phyloP scores from a whole-genome alignment of 2,797 vertebrate species.

The Poeciliopsis gracilis region DNA sequence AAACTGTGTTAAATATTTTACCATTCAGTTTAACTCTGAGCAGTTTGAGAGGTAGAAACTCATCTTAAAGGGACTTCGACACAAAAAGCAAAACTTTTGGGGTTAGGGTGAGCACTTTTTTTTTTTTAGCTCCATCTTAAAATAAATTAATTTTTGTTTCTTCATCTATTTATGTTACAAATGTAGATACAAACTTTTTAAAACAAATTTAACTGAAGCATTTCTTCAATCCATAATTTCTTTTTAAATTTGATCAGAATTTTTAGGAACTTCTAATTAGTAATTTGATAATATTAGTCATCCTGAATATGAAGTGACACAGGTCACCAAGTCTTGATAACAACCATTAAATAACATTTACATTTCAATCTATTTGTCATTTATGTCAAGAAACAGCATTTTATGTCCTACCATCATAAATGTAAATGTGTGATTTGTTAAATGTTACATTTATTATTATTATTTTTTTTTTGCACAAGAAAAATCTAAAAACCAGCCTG shows the following conservation, averaged over 20 bases:
- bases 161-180: neutral
- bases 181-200: neutral
- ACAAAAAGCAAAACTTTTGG: neutral
- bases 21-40: neutral
- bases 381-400: neutral
- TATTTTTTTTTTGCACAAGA: neutral
- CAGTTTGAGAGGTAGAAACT: neutral
- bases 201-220: neutral
- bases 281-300: neutral
- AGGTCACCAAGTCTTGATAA: neutral
- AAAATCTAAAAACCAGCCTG: neutral
- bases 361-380: neutral
- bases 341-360: neutral
- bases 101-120: neutral
- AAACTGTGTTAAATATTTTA: slow-evolving; percentile 30
- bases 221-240: neutral
- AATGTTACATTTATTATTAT: neutral
- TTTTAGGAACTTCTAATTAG: neutral
- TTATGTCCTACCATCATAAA: neutral
- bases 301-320: neutral
- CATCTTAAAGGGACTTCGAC: neutral
- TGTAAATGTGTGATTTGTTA: neutral
- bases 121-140: neutral
- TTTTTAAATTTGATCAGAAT: neutral
- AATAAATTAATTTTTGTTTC: neutral